phyloP scores from a whole-genome alignment of 2,113 vertebrate species.

The Todiramphus chloris region DNA sequence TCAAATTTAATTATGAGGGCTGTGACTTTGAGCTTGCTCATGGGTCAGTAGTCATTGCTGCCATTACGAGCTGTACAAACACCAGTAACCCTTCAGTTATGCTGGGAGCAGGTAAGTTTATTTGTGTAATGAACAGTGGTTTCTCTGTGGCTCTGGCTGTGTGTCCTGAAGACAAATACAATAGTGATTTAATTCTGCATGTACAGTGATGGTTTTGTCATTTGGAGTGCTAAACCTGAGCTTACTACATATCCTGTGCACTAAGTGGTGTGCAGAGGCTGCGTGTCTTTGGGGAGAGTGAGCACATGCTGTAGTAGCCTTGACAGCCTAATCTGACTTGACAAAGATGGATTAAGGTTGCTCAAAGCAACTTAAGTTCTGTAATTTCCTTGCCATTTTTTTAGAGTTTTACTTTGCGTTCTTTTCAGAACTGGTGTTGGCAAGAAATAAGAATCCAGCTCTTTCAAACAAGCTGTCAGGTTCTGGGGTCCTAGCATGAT shows the following conservation, averaged over 20 bases:
- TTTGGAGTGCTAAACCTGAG: background rate
- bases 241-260: background rate
- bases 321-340: background rate
- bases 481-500: background rate
- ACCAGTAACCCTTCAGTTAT: constrained; percentile 99
- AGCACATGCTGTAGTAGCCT: background rate
- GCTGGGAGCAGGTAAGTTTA: constrained; percentile 89
- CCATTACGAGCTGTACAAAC: constrained; percentile 99
- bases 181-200: background rate
- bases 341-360: background rate
- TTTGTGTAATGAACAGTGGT: background rate
- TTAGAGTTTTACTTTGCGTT: background rate
- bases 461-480: background rate
- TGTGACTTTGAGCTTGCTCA: constrained; percentile 82
- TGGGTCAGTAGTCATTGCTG: constrained; percentile 95
- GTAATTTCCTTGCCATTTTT: background rate
- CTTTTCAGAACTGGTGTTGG: background rate
- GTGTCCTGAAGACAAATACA: background rate
- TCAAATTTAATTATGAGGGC: constrained; percentile 83
- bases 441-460: background rate
- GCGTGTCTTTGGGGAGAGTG: background rate
- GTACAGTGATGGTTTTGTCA: background rate
- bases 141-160: background rate
- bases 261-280: background rate
- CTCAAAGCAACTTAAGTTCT: background rate